phyloP scores from a whole-genome alignment of 2,797 vertebrate species.

The Zalophus californianus region DNA sequence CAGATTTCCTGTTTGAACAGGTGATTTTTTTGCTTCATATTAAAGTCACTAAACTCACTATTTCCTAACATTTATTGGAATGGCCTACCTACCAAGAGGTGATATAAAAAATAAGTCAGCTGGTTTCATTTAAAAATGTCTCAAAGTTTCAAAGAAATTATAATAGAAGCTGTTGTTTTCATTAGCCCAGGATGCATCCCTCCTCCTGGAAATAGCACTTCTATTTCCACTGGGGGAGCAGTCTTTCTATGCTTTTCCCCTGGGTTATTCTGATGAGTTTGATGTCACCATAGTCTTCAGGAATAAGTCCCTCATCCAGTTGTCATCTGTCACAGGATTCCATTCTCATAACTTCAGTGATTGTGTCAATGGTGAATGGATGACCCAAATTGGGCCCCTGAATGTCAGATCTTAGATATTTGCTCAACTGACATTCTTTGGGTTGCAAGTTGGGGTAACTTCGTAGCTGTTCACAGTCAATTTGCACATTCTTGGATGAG shows the following conservation, averaged over 20 bases:
- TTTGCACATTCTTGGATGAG: neutral
- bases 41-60: neutral
- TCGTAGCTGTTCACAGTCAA: neutral
- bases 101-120: neutral
- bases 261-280: neutral
- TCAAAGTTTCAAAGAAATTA: neutral
- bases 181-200: neutral
- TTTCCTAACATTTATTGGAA: constrained; percentile 20
- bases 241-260: neutral
- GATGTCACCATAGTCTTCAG: neutral
- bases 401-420: neutral
- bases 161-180: neutral
- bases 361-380: neutral
- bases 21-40: neutral
- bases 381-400: rapidly evolving
- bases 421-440: neutral
- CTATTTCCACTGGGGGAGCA: neutral
- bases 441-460: neutral
- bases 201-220: neutral
- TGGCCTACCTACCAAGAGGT: neutral
- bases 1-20: neutral
- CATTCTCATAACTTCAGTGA: neutral
- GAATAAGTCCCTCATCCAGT: neutral
- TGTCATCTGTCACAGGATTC: too few relatives aligned
- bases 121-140: neutral